Conservation (phyloP, 2,797 vertebrate genomes). For the Phalanger gymnotis region DNA sequence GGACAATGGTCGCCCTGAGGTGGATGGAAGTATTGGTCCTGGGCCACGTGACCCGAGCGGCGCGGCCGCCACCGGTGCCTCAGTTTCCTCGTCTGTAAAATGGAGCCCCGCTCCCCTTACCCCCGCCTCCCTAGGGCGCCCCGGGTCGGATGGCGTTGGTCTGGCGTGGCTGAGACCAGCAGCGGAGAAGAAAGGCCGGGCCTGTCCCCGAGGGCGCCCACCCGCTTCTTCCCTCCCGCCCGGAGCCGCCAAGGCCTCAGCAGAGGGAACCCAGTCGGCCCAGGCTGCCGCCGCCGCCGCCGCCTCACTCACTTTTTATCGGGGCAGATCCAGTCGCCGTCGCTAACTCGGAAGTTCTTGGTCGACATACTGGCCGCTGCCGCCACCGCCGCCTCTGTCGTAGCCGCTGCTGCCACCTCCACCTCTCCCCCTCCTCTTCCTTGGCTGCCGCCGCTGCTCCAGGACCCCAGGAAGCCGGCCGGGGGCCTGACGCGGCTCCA, state of each 20-base stretch:
- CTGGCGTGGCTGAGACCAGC: too few relatives aligned
- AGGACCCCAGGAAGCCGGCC: conserved; percentile 57
- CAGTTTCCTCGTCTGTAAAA: background rate
- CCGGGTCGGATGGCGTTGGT: background rate
- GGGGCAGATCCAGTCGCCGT: conserved; percentile 98
- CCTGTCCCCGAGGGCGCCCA: background rate
- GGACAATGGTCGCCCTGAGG: background rate
- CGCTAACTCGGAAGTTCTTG: conserved; percentile 98
- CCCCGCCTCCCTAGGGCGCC: background rate
- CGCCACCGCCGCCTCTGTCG: conserved; percentile 81
- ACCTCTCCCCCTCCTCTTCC: conserved; percentile 13
- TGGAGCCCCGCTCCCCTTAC: background rate
- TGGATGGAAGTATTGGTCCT: too few relatives aligned
- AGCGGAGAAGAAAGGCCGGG: background rate
- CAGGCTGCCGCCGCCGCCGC: too few relatives aligned
- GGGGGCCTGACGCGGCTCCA: conserved; percentile 40
- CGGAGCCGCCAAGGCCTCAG: background rate
- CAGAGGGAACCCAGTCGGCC: background rate
- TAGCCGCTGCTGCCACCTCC: conserved; percentile 85
- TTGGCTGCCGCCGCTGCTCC: conserved; percentile 62
- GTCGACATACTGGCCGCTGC: conserved; percentile 90
- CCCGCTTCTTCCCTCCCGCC: background rate
- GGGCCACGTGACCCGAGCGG: background rate
- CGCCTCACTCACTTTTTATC: conserved; percentile 94
- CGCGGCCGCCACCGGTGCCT: background rate